phyloP scores from a whole-genome alignment of 2,797 vertebrate genomes.

The Labeo calbasu region DNA sequence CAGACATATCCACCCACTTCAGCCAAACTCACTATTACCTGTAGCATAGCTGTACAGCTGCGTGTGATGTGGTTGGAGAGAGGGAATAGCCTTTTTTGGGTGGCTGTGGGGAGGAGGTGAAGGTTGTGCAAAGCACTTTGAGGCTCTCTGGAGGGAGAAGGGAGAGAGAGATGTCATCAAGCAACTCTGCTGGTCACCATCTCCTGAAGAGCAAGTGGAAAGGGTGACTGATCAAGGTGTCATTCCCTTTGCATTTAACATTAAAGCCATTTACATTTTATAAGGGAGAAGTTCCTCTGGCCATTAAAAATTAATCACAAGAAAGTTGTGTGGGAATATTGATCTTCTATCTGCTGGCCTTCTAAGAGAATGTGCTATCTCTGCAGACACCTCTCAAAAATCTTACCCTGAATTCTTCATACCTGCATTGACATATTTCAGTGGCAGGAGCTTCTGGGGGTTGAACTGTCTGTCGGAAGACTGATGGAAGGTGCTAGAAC shows the following conservation, averaged over 20 bases:
- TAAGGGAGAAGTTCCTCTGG: constrained; percentile 65
- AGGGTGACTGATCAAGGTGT: constrained; percentile 71
- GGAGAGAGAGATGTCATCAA: constrained; percentile 60
- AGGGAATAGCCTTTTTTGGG: constrained; percentile 41
- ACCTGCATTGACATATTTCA: constrained; percentile 59
- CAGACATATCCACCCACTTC: constrained; percentile 46
- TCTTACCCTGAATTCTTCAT: constrained; percentile 59
- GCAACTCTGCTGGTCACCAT: constrained; percentile 55
- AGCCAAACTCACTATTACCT: constrained; percentile 44
- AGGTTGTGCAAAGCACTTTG: constrained; percentile 53
- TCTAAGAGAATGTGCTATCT: constrained; percentile 66
- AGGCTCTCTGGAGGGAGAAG: constrained; percentile 49
- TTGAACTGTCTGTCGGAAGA: constrained; percentile 34
- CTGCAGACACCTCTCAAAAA: constrained; percentile 64
- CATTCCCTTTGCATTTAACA: constrained; percentile 69
- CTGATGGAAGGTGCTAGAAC: constrained; percentile 32
- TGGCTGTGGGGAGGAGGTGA: constrained; percentile 44
- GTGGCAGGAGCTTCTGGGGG: constrained; percentile 56
- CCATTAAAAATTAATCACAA: constrained; percentile 75
- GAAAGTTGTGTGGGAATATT: constrained; percentile 66
- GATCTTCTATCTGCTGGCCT: constrained; percentile 67
- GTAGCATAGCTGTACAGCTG: constrained; percentile 12
- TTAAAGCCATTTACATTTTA: constrained; percentile 74
- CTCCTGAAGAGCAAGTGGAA: constrained; percentile 56
- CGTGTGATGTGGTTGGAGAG: constrained; percentile 27